Evolutionary conservation across 2,113 vertebrate genomes (phyloP), one percentile per base, ranked within the genome.

Genomic region (Labrus mixtus): DNA sequence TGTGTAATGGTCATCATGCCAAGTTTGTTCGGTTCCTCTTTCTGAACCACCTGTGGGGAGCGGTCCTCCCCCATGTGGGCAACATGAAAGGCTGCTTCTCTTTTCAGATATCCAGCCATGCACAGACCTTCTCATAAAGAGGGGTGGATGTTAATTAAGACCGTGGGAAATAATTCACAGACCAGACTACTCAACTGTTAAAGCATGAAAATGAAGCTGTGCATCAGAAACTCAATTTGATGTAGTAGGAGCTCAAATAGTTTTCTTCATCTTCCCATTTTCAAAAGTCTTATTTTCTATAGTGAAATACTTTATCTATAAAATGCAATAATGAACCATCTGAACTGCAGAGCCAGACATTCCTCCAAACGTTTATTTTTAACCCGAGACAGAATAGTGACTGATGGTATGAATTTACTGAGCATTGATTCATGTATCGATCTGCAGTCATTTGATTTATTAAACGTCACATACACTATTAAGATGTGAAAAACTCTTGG

Each of bases 1-100:
- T 33, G 29, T 33, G 29, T 33, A 1, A 33, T 33, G 29, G 29
- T 29, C 29, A 29, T 66, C 46, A 17, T 8, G 25, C 1, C 8
- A 17, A 8, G 29, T 41, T 13, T 20, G 8, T 85, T 81, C 73
- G 65, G 6, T 85, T 81, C 73, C 68, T 71, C 57, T 58, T 29
- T 85, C n/a, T 23, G 10, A 16, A 19, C 15, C 13, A 20, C 20
- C 48, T 70, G 39, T 60, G 23, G 4, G 4, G 8, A 17, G 6
- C 33, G 57, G 36, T 15, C n/a, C 12, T 10, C 19, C 13, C 13
- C 16, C 8, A 7, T 29, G n/a, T 59, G 68, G 22, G 29, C 22
- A 25, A 33, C 54, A 25, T 61, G 37, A 66, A 15, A 70, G 12
- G 13, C 54, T 2, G 61, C 1, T 33, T 76, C 29, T 4, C 58